These are phyloP conservation scores for Labia minor DNA, from an alignment of 2,888 invertebrate genomes.

Conservation along the genomic window DNA sequence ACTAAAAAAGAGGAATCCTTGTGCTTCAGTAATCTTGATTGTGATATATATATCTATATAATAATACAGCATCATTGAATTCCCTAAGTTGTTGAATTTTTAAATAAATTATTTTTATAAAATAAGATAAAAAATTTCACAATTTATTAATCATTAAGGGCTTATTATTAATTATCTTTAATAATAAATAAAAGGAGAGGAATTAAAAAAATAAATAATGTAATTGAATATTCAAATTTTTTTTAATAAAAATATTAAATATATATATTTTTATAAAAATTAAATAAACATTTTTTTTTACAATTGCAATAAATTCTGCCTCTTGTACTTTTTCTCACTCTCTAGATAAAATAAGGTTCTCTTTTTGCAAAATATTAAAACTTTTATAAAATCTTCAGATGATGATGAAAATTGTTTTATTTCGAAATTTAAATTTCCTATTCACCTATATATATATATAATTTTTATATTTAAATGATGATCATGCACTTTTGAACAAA, in stretches of 20 bases:
- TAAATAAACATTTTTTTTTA: neutral
- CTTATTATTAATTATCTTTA: neutral
- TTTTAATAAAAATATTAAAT: neutral
- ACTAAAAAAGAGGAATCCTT: neutral
- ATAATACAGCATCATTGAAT: neutral
- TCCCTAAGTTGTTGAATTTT: neutral
- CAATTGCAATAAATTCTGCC: neutral
- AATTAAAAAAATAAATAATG: neutral
- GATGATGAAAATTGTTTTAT: neutral
- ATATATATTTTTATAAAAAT: neutral
- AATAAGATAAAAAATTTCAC: neutral
- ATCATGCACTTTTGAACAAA: no score
- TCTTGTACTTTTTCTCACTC: neutral
- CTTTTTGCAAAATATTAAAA: neutral
- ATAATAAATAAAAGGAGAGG: neutral
- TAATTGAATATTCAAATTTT: neutral
- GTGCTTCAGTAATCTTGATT: neutral
- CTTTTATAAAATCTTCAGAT: neutral
- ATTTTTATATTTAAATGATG: no score
- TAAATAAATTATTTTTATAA: neutral
- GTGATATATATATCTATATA: neutral
- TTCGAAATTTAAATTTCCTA: neutral
- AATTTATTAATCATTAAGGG: neutral
- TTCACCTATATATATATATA: neutral
- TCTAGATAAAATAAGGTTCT: neutral